Evolutionary conservation across 2,888 invertebrate species (phyloP), one percentile per base, ranked within the genome.

Genomic region (Minunthozetes semirufus): DNA sequence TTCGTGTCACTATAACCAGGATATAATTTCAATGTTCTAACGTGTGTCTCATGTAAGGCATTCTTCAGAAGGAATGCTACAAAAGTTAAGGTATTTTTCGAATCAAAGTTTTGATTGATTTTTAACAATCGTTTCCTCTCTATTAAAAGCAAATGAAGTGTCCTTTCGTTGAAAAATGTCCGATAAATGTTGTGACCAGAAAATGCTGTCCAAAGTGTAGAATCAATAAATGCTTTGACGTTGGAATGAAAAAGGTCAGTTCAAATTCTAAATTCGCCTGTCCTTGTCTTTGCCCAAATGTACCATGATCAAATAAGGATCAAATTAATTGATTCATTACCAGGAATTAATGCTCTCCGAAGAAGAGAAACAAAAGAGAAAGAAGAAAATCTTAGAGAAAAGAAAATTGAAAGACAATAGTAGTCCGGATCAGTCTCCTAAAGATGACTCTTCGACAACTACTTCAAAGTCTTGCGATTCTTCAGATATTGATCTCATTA

Each of bases 321-420:
- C n/a, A n/a, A n/a, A n/a, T n/a, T n/a, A n/a, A n/a, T n/a, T n/a
- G n/a, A 33, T 33, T 33, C 33, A 33, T 33, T 33, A 33, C 8
- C 33, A 33, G 33, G 96, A 97, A 81, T 93, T 94, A 82, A 98
- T 98, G 17, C 93, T 97, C 92, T 93, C 95, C 0, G 96, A 96
- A 73, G 91, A 93, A 80, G 96, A 96, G 81, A 94, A 93, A 82
- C 88, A 90, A 11, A 86, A 90, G 76, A 93, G 96, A 81, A 86
- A 92, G 77, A 88, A 89, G 75, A 95, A 94, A 83, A 93, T 94
- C 75, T 90, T 92, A 81, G 89, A 90, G 78, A 73, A 81, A 33
- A 3, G 33, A 33, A 33, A 33, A 33, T 8, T 33, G 33, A 33
- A 33, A 5, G 8, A 33, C 4, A 8, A 33, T 33, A 5, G 4